Conservation (phyloP, 1,140 invertebrate genomes). For the Papilio helenus region DNA sequence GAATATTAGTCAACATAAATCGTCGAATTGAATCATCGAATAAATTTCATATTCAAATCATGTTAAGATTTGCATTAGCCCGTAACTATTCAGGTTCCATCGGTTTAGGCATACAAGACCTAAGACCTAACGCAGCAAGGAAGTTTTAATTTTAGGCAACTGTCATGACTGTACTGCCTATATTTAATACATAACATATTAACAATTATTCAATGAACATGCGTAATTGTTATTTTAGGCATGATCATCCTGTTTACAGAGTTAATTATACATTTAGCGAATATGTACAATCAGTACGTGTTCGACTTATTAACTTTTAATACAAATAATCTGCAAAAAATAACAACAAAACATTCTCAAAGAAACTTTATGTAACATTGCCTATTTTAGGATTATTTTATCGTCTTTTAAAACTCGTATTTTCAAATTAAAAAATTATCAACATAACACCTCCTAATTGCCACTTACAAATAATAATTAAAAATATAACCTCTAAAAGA, state of each 20-base stretch:
- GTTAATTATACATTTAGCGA: too few relatives aligned
- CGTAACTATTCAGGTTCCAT: slow-evolving; percentile 43
- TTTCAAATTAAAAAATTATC: neutral
- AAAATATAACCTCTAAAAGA: slow-evolving; percentile 18
- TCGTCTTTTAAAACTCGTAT: too few relatives aligned
- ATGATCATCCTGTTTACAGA: too few relatives aligned
- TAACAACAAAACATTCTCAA: too few relatives aligned
- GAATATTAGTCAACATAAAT: too few relatives aligned
- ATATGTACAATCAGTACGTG: too few relatives aligned
- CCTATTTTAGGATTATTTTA: too few relatives aligned
- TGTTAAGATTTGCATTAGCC: slow-evolving; percentile 38
- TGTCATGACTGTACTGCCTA: neutral
- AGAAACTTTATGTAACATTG: too few relatives aligned
- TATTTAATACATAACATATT: neutral
- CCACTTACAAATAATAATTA: slow-evolving; percentile 6
- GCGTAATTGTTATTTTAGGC: neutral
- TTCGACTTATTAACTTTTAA: too few relatives aligned
- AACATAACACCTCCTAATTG: neutral
- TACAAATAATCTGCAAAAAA: too few relatives aligned
- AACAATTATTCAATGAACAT: neutral
- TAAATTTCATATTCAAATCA: slow-evolving; percentile 40
- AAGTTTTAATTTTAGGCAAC: slow-evolving; percentile 20
- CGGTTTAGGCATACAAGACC: slow-evolving; percentile 36
- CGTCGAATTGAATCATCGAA: slow-evolving; percentile 23
- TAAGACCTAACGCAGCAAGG: slow-evolving; percentile 35